Evolutionary conservation across 2,113 vertebrate genomes (phyloP).

Genomic region (Syngnathus typhle): DNA sequence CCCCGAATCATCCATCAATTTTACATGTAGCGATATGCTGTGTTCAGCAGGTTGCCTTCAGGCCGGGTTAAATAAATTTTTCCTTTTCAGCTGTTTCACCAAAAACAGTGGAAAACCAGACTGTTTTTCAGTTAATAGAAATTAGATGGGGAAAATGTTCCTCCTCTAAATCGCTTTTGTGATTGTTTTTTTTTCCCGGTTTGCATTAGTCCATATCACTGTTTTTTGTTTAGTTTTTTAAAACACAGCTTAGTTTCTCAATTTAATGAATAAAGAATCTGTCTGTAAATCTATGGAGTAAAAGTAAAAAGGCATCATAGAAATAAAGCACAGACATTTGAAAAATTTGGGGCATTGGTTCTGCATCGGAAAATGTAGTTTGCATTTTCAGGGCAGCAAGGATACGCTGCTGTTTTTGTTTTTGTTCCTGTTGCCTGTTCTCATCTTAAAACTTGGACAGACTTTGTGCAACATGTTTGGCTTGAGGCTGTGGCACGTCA

Average conservation of each 20-base stretch:
- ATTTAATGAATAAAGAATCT: neutral
- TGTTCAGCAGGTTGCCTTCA: constrained; percentile 16
- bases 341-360: constrained; percentile 10
- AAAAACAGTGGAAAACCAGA: constrained; percentile 19
- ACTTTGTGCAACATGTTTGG: constrained; percentile 56
- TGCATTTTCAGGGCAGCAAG: neutral
- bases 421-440: constrained; percentile 11
- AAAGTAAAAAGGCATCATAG: neutral
- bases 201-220: no score
- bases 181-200: no score
- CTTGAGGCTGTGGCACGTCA: constrained; percentile 33
- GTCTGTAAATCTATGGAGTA: neutral
- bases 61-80: constrained; percentile 29
- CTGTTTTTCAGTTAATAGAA: neutral
- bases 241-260: no score
- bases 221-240: no score
- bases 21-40: constrained; percentile 25
- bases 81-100: constrained; percentile 42
- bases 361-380: constrained; percentile 17
- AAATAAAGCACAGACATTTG: neutral
- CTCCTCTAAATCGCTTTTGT: neutral
- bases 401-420: neutral
- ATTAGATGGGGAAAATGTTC: neutral
- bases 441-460: constrained; percentile 28
- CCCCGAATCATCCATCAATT: constrained; percentile 50